Evolutionary conservation across 2,113 vertebrate genomes (phyloP), one percentile per base, ranked within the genome.

Genomic region (Rostratula benghalensis): DNA sequence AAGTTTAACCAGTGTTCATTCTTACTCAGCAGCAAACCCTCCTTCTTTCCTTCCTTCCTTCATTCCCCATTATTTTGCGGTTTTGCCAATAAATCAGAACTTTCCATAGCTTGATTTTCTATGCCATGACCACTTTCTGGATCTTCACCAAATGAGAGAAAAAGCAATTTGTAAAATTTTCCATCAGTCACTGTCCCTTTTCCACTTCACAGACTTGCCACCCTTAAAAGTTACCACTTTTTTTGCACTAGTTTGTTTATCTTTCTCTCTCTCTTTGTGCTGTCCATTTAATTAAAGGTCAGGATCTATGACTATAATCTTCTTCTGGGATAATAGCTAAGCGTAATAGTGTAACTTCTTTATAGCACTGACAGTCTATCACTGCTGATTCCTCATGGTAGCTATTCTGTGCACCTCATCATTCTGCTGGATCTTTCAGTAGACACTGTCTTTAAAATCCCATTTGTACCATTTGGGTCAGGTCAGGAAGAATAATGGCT

Each of bases 391-490:
- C 96, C 96, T 97, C 90, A 45, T 91, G 93, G 96, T 97, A 93
- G 67, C 80, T 95, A 41, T 97, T 87, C 82, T 92, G 65, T 94
- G 83, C n/a, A 95, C 84, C 97, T 97, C 95, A 97, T 98, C 96
- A 96, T 90, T 97, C 93, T 61, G 6, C 87, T 83, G 93, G 95
- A 95, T 97, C 94, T 97, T 89, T 68, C 94, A 91, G 90, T 69
- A 97, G 95, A 94, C 56, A 88, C 81, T 96, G 95, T 97, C 97
- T 97, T 98, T 97, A 98, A 98, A 98, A 98, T 97, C 98, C 96
- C 97, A 97, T 98, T 98, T 98, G 97, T 95, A 96, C 95, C 89
- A 96, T 97, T 98, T 96, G 97, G 97, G 86, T 97, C 96, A 94
- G 96, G 92, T 98, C 96, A 97, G 90, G 93, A 98, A 98, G 97